A percentile compares a stretch with the other conserved stretches of the same genome.
Evolutionary conservation across 53 echinoderm and acorn worm genomes (phyloP).

Genomic region (Temnopleurus reevesii): DNA sequence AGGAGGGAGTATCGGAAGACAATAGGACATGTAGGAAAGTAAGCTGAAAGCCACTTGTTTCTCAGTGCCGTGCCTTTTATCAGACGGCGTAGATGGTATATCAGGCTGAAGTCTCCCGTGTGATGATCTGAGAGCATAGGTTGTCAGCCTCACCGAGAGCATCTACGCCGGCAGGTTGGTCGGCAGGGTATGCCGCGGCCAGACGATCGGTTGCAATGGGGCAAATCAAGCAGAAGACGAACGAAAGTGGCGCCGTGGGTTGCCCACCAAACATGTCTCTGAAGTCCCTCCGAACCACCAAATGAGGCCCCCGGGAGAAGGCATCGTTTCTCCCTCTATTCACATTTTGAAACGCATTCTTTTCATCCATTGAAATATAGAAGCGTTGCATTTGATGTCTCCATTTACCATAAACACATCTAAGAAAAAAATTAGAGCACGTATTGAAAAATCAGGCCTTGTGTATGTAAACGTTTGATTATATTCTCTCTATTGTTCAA

Average conservation of each 20-base stretch:
- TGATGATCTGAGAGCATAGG: neutral
- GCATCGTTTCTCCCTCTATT: neutral
- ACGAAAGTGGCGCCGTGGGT: slow-evolving; percentile 54
- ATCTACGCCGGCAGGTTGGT: neutral
- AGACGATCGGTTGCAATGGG: slow-evolving; percentile 52
- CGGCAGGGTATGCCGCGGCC: slow-evolving; percentile 6
- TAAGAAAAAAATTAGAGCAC: slow-evolving; percentile 12
- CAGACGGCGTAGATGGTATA: neutral
- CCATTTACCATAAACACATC: neutral
- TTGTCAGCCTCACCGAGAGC: neutral
- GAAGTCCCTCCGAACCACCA: slow-evolving; percentile 25
- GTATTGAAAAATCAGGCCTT: slow-evolving; percentile 11
- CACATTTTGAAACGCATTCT: neutral
- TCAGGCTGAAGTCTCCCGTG: slow-evolving; percentile 9
- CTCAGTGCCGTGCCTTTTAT: slow-evolving; percentile 57
- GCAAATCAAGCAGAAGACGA: slow-evolving; percentile 54
- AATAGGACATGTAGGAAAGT: neutral
- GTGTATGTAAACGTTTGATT: neutral
- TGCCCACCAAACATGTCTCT: slow-evolving; percentile 30
- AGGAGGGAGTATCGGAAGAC: neutral
- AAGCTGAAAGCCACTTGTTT: slow-evolving; percentile 40
- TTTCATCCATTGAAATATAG: neutral
- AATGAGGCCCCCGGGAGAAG: slow-evolving; percentile 55
- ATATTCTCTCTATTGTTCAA: neutral
- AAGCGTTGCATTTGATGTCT: neutral